These are phyloP conservation scores for Sesamia nonagrioides DNA, from an alignment of 1,140 invertebrate species.

Conservation along the genomic window DNA sequence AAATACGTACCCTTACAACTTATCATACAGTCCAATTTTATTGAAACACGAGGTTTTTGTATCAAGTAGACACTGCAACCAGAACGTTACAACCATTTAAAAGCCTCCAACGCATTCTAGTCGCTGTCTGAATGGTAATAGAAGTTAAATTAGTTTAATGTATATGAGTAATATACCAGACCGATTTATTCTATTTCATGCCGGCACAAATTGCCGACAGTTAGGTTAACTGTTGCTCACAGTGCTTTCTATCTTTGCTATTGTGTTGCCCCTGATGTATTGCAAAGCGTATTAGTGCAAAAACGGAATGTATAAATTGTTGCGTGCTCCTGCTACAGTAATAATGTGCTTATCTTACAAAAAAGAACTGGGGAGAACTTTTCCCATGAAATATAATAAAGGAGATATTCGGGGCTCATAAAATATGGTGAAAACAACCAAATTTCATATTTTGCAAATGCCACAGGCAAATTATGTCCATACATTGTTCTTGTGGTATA, in stretches of 20 bases:
- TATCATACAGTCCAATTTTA: slow-evolving; percentile 50
- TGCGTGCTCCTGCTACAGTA: neutral
- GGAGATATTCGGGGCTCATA: neutral
- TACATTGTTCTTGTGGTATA: too few relatives aligned
- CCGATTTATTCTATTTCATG: slow-evolving; percentile 77
- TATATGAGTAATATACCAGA: slow-evolving; percentile 54
- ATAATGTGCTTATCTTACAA: neutral
- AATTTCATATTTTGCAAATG: neutral
- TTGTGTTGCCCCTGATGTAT: slow-evolving; percentile 76
- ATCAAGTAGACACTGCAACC: neutral
- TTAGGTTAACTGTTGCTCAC: slow-evolving; percentile 79
- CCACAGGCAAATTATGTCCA: too few relatives aligned
- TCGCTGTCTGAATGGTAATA: neutral
- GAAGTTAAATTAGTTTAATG: slow-evolving; percentile 42
- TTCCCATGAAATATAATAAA: neutral
- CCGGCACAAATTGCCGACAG: slow-evolving; percentile 77
- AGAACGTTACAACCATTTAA: neutral
- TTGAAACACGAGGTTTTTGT: slow-evolving; percentile 37
- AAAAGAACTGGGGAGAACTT: neutral
- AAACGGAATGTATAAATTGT: slow-evolving; percentile 49
- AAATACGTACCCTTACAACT: slow-evolving; percentile 41
- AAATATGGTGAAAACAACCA: neutral
- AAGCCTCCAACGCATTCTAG: neutral
- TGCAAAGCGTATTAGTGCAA: slow-evolving; percentile 66
- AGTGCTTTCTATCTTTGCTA: slow-evolving; percentile 71